These are phyloP conservation scores for Cheracebus regulus DNA, from an alignment of 2,797 vertebrate genomes.

Conservation along the genomic window DNA sequence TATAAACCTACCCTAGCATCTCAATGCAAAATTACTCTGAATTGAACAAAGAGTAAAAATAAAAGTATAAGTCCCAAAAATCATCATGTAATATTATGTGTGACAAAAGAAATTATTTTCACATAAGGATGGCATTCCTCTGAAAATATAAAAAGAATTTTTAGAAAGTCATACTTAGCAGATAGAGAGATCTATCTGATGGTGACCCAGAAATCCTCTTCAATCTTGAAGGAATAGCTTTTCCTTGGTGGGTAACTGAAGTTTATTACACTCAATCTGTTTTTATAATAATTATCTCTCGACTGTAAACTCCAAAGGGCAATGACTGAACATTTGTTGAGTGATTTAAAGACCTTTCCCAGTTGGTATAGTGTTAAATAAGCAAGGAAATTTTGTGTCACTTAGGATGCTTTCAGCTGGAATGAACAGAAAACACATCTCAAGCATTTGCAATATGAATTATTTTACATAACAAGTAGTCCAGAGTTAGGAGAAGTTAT, in stretches of 20 bases:
- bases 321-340: background rate
- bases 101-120: background rate
- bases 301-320: background rate
- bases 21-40: background rate
- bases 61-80: background rate
- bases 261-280: background rate
- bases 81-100: background rate
- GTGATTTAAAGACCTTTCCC: background rate
- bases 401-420: background rate
- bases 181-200: background rate
- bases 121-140: background rate
- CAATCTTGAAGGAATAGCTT: constrained; percentile 1
- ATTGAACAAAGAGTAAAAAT: background rate
- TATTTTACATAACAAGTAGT: background rate
- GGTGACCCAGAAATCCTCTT: background rate
- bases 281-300: background rate
- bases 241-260: background rate
- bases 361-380: background rate
- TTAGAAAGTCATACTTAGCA: background rate
- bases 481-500: background rate
- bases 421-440: background rate
- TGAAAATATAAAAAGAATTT: background rate
- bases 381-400: background rate
- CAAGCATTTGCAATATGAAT: background rate
- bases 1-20: background rate